Evolutionary conservation across 2,797 vertebrate species (phyloP), one percentile per base, ranked within the genome.

Genomic region (Merluccius polli): DNA sequence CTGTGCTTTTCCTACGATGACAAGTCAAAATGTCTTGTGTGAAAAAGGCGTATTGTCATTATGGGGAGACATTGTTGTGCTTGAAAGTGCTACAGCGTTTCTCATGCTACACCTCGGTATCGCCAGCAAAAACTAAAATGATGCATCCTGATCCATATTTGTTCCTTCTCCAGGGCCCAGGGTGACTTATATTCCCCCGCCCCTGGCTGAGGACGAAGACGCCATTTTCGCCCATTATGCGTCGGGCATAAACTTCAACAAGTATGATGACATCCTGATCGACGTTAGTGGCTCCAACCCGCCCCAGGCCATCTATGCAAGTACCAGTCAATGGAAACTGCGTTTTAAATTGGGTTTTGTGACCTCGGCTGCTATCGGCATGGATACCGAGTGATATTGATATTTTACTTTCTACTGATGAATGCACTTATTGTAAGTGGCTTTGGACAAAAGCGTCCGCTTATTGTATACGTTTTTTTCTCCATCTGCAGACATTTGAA

Each of bases 211-310:
- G 10, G 93, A 95, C 13, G 98, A 99, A 35, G 85, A 87, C 3
- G 87, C 94, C 0, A 93, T 99, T 73, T 99, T 99, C 87, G 85
- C 95, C 69, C 96, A 84, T 78, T 97, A 97, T 16, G 80, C 95
- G 80, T 91, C 91, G 0, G 98, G 98, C 75, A 95, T 97, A 74
- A 98, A 99, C 88, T 99, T 99, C 81, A 89, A 96, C 77, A 98
- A 98, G 88, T 99, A 99, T 5, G 97, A 98, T 71, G 93, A 96
- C 30, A 97, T 95, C 1, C 1, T 90, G 68, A 97, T 98, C 0
- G 92, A 98, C 30, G 94, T 98, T 4, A 95, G 95, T 21, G 97
- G 97, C 80, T 75, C 78, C 80, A 93, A 96, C 81, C 90, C 93
- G 13, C 96, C 97, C 1, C 88, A 87, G 67, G 95, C 96, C 1